Conservation (phyloP, 1,140 invertebrate species). For the Apocrypta bakeri region DNA sequence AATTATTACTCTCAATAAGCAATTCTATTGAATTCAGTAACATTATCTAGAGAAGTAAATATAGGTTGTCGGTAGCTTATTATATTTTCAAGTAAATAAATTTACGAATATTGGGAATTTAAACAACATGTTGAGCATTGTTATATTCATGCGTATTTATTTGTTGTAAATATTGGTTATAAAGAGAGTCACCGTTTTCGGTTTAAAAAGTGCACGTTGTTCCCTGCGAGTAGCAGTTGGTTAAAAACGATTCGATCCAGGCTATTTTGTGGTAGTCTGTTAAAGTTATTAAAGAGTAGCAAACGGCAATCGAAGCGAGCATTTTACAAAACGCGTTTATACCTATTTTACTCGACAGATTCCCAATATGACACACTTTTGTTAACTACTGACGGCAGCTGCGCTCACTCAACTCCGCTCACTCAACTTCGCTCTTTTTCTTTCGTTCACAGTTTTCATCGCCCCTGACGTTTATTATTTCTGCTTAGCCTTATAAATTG, state of each 20-base stretch:
- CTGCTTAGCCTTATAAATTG: not conserved
- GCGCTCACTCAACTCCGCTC: not conserved
- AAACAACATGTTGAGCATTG: too few relatives aligned
- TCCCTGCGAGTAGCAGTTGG: too few relatives aligned
- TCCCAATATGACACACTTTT: constrained; percentile 39
- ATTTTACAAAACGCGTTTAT: constrained; percentile 38
- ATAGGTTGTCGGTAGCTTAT: too few relatives aligned
- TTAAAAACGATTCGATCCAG: not conserved
- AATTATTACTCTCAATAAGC: too few relatives aligned
- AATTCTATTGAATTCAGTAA: too few relatives aligned
- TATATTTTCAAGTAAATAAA: too few relatives aligned
- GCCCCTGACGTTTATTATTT: constrained; percentile 21
- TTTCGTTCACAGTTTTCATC: not conserved
- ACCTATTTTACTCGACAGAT: constrained; percentile 16
- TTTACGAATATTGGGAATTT: too few relatives aligned
- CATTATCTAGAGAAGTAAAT: too few relatives aligned
- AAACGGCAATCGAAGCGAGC: constrained; percentile 18
- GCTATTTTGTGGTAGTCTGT: not conserved
- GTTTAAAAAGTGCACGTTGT: too few relatives aligned
- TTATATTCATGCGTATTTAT: too few relatives aligned
- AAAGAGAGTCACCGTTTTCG: too few relatives aligned
- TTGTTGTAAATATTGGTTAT: too few relatives aligned
- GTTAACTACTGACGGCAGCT: not conserved
- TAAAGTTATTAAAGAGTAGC: not conserved
- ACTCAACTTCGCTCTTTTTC: not conserved